These are phyloP conservation scores for Drosophila navojoa DNA, from an alignment of 1,140 invertebrate genomes.

Conservation along the genomic window DNA sequence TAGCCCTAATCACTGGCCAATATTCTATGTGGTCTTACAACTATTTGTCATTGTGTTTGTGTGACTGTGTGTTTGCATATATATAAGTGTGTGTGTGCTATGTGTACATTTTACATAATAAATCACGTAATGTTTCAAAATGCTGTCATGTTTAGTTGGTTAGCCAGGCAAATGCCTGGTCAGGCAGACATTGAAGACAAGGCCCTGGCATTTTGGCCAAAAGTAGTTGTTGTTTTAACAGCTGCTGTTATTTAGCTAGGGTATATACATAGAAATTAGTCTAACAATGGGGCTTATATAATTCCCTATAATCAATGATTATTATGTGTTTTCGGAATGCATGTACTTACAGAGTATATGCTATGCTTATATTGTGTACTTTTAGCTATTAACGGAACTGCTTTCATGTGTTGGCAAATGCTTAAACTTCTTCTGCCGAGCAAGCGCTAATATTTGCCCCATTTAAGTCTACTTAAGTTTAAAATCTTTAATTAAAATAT, in stretches of 20 bases:
- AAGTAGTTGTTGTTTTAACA: constrained; percentile 16
- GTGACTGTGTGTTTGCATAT: neutral
- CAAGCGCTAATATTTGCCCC: no score
- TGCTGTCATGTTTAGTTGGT: constrained; percentile 78
- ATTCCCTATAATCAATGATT: no score
- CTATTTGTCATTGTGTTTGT: constrained; percentile 44
- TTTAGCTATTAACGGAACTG: no score
- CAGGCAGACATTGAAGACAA: constrained; percentile 56
- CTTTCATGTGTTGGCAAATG: no score
- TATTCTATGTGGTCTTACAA: constrained; percentile 63
- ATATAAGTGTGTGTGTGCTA: constrained; percentile 5
- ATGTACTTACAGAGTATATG: neutral
- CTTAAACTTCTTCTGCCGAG: no score
- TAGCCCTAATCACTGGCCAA: constrained; percentile 69
- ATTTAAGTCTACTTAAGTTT: no score
- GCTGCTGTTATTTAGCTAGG: neutral
- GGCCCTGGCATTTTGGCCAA: constrained; percentile 13
- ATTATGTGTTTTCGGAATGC: neutral
- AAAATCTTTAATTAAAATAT: no score
- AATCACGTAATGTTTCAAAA: constrained; percentile 82
- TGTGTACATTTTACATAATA: constrained; percentile 69
- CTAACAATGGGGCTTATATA: no score
- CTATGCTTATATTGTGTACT: no score
- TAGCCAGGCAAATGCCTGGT: constrained; percentile 47
- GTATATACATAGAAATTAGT: neutral